Evolutionary conservation across 2,888 invertebrate species (phyloP).

Genomic region (Xestia c-nigrum): DNA sequence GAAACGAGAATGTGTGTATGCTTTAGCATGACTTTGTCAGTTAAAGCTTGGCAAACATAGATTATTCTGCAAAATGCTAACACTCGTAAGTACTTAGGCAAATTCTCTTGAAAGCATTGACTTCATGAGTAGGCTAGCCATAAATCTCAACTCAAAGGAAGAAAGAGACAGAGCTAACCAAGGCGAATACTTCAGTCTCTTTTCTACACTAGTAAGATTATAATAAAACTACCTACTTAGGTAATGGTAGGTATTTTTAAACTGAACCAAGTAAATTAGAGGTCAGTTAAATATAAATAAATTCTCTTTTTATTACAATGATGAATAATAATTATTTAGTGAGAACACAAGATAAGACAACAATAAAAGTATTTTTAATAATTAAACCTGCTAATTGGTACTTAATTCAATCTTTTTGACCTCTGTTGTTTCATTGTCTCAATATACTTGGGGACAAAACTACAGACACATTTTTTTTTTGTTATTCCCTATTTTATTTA

Average conservation of each 20-base stretch:
- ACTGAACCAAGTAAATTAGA: not conserved
- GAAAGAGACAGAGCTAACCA: not conserved
- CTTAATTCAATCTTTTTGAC: not conserved
- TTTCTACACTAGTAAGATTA: not conserved
- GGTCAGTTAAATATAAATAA: not conserved
- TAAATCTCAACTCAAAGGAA: not conserved
- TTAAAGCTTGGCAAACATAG: constrained; percentile 14
- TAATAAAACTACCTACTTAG: not conserved
- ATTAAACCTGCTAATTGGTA: constrained; percentile 6
- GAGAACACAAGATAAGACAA: not conserved
- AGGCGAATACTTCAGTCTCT: not conserved
- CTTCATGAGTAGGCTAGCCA: not conserved
- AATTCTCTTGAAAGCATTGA: constrained; percentile 7
- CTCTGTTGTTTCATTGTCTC: not conserved
- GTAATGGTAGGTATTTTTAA: not conserved
- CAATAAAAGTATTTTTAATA: not conserved
- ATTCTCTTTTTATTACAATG: not conserved
- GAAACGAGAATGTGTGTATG: not conserved
- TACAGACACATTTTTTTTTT: not conserved
- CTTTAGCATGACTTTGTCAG: not conserved
- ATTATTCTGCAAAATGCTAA: constrained; percentile 21
- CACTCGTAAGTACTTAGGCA: not conserved
- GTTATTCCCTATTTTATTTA: not conserved
- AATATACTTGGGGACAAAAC: constrained; percentile 8
- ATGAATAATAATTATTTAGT: not conserved